Base-by-base conservation (phyloP, 2,797 vertebrate genomes). In the Rhynchonycteris naso region DNA sequence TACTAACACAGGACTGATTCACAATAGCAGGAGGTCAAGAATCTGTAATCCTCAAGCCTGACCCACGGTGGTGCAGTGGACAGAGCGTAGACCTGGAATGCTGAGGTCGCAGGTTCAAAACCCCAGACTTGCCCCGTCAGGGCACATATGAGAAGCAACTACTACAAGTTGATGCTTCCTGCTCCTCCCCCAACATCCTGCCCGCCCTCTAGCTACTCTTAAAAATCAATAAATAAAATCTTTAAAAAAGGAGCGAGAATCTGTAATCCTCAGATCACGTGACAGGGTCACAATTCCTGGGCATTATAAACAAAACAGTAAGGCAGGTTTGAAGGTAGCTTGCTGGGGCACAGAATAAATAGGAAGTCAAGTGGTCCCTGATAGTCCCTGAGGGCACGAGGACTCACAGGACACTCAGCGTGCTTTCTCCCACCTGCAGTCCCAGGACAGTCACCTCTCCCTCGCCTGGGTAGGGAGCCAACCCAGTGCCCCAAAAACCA, bases 321-420 rank as follows among this genome's bases (percentile, higher is more conserved):
- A 21, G 12, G 22, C 30, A 13, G 28, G 22, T 30, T 0, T 18
- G 58, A 33, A 65, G 56, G 9, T 7, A 13, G 35, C 50, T 5
- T 13, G 9, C 0, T 0, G 24, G 54, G 14, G 72, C 10, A 3
- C 28, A 13, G 38, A 47, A 21, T 7, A 26, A 24, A 50, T 65
- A 50, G 50, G 65, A 15, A 59, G 54, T 7, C 35, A 59, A 6
- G 28, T 0, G 14, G 14, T 1, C 8, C 56, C 79, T n/a, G 2
- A 16, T 1, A 3, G 69, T 43, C 43, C 43, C 18, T 4, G 4
- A 16, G 4, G 28, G 26, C 8, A 1, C 13, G 18, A 22, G 13
- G 2, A 43, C 18, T 28, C 56, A 52, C 30, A 56, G 28, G 33
- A 18, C 2, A 0, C 5, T 6, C n/a, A 19, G 15, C 10, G n/a